Conservation (phyloP, 2,113 vertebrate genomes). For the Rhinopithecus roxellana region DNA sequence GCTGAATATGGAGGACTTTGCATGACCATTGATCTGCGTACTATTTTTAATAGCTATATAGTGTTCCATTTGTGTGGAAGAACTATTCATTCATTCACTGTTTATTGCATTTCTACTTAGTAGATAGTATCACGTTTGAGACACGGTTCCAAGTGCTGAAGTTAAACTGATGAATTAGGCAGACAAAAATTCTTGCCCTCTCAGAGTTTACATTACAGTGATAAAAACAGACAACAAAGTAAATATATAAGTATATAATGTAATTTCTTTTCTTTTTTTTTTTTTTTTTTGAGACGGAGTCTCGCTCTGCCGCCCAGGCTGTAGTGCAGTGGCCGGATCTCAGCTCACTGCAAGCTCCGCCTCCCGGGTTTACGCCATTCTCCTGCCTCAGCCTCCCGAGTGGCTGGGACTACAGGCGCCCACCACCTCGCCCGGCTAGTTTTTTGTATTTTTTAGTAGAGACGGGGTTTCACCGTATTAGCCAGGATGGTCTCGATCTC, state of each 20-base stretch:
- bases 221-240: not conserved
- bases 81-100: not conserved
- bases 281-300: no score
- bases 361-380: no score
- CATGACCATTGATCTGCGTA: not conserved
- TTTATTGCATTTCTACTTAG: not conserved
- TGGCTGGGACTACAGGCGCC: no score
- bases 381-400: no score
- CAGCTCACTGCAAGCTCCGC: no score
- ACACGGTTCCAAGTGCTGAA: not conserved
- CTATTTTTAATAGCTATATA: not conserved
- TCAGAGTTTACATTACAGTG: not conserved
- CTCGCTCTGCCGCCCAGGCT: no score
- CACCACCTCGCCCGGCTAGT: no score
- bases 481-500: no score
- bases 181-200: constrained; percentile 4
- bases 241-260: not conserved
- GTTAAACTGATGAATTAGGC: not conserved
- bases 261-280: not conserved
- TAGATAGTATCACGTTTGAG: not conserved
- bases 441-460: no score
- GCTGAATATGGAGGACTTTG: not conserved
- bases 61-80: not conserved
- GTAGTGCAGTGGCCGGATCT: no score
- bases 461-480: no score